These are phyloP conservation scores for Catostomus latipinnis DNA, from an alignment of 2,797 vertebrate species.

Conservation along the genomic window DNA sequence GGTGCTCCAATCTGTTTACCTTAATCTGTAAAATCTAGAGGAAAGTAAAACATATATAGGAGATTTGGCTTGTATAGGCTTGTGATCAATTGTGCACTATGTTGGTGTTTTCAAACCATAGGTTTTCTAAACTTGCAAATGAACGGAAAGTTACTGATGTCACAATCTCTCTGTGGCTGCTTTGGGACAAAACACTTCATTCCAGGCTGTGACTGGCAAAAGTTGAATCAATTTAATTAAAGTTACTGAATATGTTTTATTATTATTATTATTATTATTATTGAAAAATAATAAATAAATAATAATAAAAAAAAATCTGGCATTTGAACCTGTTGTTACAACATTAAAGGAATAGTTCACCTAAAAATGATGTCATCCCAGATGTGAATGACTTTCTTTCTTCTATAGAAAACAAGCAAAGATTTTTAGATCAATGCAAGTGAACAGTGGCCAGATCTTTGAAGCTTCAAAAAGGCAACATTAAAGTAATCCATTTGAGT, in stretches of 20 bases:
- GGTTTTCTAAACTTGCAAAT: background rate
- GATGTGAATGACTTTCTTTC: no score
- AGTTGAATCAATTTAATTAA: background rate
- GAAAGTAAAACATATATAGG: background rate
- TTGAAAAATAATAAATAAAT: background rate
- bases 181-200: background rate
- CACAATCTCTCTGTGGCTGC: background rate
- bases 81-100: no score
- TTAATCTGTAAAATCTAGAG: slow-evolving; percentile 84
- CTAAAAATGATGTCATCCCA: no score
- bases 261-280: background rate
- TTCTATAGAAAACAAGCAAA: no score
- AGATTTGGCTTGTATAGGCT: background rate
- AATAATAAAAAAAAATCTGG: no score
- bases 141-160: background rate
- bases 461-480: no score
- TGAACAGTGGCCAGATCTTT: no score
- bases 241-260: background rate
- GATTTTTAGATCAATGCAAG: no score
- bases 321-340: no score
- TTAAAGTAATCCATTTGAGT: no score
- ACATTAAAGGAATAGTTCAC: no score
- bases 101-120: no score
- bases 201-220: background rate
- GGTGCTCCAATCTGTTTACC: slow-evolving; percentile 79